A percentile compares a stretch with the other conserved stretches of the same genome.
These are phyloP conservation scores for Salvelinus fontinalis DNA, from an alignment of 2,113 vertebrate species.

Conservation along the genomic window DNA sequence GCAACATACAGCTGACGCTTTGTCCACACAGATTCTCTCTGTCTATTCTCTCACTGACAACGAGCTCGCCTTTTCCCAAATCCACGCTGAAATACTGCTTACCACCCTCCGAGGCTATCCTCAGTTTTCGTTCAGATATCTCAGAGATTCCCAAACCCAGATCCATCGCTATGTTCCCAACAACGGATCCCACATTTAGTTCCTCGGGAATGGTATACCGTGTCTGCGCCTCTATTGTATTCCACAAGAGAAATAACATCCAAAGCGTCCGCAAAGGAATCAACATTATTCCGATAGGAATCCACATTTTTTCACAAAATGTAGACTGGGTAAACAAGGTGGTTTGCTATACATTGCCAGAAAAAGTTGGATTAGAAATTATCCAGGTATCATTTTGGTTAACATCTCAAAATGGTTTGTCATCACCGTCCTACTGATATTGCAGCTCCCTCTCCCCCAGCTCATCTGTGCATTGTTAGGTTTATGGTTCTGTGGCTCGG, in stretches of 20 bases:
- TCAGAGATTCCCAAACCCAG: slow-evolving; percentile 49
- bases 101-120: slow-evolving; percentile 47
- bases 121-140: slow-evolving; percentile 44
- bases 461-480: slow-evolving; percentile 47
- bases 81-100: slow-evolving; percentile 40
- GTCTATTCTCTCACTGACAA: slow-evolving; percentile 29
- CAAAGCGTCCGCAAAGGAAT: not conserved
- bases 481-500: slow-evolving; percentile 55
- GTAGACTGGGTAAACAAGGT: not conserved
- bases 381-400: not conserved
- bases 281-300: not conserved
- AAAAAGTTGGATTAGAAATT: not conserved
- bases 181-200: slow-evolving; percentile 37
- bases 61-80: slow-evolving; percentile 47
- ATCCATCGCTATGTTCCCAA: slow-evolving; percentile 55
- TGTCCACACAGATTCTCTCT: slow-evolving; percentile 21
- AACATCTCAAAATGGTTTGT: too few species aligned
- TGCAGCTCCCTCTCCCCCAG: slow-evolving; percentile 41
- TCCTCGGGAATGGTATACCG: slow-evolving; percentile 56
- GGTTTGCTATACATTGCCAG: not conserved
- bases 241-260: slow-evolving; percentile 62
- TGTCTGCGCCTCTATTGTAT: slow-evolving; percentile 42
- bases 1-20: slow-evolving; percentile 37
- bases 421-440: too few species aligned
- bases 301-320: not conserved